These are phyloP conservation scores for Aquatica leii DNA, from an alignment of 2,888 invertebrate species.

Conservation along the genomic window DNA sequence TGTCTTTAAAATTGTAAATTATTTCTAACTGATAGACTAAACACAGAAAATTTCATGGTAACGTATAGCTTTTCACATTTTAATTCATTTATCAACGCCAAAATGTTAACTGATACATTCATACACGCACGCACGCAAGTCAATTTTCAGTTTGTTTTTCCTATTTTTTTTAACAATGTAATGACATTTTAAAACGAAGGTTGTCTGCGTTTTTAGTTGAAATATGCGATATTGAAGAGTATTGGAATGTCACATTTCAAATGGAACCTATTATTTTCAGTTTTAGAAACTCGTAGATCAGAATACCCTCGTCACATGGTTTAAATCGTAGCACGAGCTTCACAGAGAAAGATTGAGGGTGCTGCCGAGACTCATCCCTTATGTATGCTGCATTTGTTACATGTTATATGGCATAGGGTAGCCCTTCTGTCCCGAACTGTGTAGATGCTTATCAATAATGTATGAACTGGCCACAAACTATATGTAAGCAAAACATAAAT, in stretches of 20 bases:
- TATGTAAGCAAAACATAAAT: constrained; percentile 42
- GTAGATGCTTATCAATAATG: constrained; percentile 39
- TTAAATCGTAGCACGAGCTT: constrained; percentile 40
- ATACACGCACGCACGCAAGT: not conserved
- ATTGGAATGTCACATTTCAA: constrained; percentile 53
- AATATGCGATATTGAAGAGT: constrained; percentile 50
- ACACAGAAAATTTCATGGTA: too few species aligned
- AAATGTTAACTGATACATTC: not conserved
- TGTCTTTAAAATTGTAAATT: too few species aligned
- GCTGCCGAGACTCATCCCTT: constrained; percentile 40
- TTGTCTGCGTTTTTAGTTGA: constrained; percentile 19
- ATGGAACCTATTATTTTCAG: constrained; percentile 46
- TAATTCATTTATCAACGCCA: not conserved
- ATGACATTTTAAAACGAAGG: constrained; percentile 16
- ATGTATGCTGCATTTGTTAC: constrained; percentile 52
- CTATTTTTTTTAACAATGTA: not conserved
- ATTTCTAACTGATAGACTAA: too few species aligned
- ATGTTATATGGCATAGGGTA: constrained; percentile 46
- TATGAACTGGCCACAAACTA: constrained; percentile 36
- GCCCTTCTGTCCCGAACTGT: constrained; percentile 26
- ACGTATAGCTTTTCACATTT: not conserved
- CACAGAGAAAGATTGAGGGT: constrained; percentile 42
- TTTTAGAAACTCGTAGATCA: constrained; percentile 50
- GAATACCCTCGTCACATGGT: constrained; percentile 44
- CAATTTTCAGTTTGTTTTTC: not conserved